Evolutionary conservation across 1,140 invertebrate species (phyloP).

Genomic region (Drosophila nasuta): DNA sequence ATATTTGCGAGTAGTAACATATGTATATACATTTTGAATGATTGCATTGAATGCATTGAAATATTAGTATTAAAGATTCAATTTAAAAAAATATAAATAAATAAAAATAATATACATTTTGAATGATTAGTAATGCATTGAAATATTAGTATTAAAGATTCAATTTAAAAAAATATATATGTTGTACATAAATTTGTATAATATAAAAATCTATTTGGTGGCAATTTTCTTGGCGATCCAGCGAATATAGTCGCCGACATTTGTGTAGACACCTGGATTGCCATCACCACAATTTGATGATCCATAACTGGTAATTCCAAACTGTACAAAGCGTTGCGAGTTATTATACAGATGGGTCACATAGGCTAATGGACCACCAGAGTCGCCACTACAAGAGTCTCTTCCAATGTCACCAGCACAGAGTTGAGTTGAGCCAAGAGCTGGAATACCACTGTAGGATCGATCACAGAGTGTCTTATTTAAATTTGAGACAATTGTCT

Average conservation of each 20-base stretch:
- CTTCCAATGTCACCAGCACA: slow-evolving; percentile 7
- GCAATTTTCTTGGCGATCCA: slow-evolving; percentile 39
- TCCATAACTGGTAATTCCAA: slow-evolving; percentile 34
- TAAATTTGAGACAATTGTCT: not conserved
- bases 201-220: not conserved
- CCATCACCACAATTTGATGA: not conserved
- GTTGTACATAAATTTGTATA: too few species aligned
- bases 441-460: not conserved
- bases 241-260: slow-evolving; percentile 16
- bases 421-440: not conserved
- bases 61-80: too few species aligned
- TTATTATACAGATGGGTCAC: not conserved
- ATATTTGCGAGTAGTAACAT: too few species aligned
- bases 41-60: too few species aligned
- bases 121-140: too few species aligned
- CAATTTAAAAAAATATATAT: too few species aligned
- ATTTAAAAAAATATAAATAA: too few species aligned
- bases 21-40: too few species aligned
- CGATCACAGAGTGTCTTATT: not conserved
- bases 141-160: too few species aligned
- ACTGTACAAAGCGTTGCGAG: slow-evolving; percentile 2
- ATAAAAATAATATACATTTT: too few species aligned
- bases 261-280: slow-evolving; percentile 29
- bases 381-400: slow-evolving; percentile 27
- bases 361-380: slow-evolving; percentile 19